These are phyloP conservation scores for Scolopax rusticola DNA, from an alignment of 2,797 vertebrate genomes.

Conservation along the genomic window DNA sequence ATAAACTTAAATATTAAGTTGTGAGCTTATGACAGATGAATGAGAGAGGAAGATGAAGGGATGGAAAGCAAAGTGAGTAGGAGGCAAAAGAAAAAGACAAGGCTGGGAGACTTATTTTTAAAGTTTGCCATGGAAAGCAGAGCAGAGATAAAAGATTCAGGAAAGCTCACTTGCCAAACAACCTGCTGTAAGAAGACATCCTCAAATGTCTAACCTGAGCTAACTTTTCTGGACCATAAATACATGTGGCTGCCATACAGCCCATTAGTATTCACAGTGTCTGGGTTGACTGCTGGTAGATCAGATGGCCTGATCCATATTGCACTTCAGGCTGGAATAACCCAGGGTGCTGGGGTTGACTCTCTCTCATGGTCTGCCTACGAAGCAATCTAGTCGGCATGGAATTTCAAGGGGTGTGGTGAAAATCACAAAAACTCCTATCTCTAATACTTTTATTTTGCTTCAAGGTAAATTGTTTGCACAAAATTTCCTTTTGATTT, in stretches of 20 bases:
- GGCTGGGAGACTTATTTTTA: neutral
- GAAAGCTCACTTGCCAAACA: neutral
- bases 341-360: neutral
- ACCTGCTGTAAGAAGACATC: neutral
- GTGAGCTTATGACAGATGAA: neutral
- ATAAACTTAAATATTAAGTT: neutral
- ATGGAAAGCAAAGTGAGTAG: neutral
- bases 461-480: conserved; percentile 80
- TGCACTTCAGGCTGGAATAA: conserved; percentile 31
- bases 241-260: neutral
- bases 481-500: conserved; percentile 83
- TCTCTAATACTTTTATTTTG: conserved; percentile 67
- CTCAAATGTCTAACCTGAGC: neutral
- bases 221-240: neutral
- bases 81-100: neutral
- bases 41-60: neutral
- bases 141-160: neutral
- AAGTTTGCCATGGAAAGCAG: neutral
- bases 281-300: neutral
- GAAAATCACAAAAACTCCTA: conserved; percentile 63
- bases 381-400: neutral
- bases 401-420: conserved; percentile 73
- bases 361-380: neutral
- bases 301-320: neutral
- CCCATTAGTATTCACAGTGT: neutral